phyloP scores from a whole-genome alignment of 2,888 invertebrate genomes.

The Yponomeuta sedellus region DNA sequence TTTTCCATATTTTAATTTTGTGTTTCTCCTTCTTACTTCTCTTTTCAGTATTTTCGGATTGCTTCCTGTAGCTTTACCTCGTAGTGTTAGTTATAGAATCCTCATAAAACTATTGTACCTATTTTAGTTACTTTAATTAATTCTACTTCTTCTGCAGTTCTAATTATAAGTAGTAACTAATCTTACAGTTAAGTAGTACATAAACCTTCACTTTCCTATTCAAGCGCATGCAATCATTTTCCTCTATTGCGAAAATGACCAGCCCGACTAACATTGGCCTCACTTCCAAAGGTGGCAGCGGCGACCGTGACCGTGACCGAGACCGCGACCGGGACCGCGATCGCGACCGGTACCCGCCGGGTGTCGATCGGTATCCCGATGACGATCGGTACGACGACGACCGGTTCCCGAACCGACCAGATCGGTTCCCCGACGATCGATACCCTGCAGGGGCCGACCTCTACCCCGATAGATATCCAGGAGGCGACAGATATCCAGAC shows the following conservation, averaged over 20 bases:
- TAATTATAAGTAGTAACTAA: too few species aligned
- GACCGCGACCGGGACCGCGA: slow-evolving; percentile 40
- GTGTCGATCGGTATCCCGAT: slow-evolving; percentile 46
- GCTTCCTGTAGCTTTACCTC: not conserved
- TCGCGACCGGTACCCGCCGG: slow-evolving; percentile 37
- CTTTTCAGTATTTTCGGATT: not conserved
- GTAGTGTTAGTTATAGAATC: not conserved
- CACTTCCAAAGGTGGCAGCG: slow-evolving; percentile 61
- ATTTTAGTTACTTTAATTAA: not conserved
- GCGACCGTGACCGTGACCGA: slow-evolving; percentile 35
- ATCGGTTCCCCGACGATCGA: slow-evolving; percentile 65
- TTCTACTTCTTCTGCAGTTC: too few species aligned
- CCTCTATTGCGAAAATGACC: not conserved
- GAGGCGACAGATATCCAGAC: slow-evolving; percentile 37
- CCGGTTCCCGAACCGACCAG: slow-evolving; percentile 67
- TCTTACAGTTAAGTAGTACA: not conserved
- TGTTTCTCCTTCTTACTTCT: too few species aligned
- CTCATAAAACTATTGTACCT: not conserved
- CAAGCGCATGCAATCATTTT: not conserved
- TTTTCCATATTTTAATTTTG: not conserved
- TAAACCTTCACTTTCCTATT: not conserved
- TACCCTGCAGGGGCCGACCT: slow-evolving; percentile 74
- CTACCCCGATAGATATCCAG: slow-evolving; percentile 67
- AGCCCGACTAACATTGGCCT: not conserved
- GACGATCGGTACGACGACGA: slow-evolving; percentile 63